Conservation (phyloP, 2,888 invertebrate genomes). For the Asteroscopus sphinx region DNA sequence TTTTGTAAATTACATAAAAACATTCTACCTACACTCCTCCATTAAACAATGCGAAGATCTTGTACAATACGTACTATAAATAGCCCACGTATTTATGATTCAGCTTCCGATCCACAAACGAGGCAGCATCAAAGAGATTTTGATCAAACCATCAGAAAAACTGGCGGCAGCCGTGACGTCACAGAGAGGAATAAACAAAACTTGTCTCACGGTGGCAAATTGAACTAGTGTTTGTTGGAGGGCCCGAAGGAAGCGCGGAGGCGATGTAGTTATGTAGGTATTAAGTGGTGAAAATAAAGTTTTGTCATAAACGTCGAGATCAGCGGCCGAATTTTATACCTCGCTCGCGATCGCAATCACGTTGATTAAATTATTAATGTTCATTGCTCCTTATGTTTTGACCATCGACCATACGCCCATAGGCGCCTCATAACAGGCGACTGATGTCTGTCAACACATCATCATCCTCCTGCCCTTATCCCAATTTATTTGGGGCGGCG, state of each 20-base stretch:
- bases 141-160: slow-evolving; percentile 50
- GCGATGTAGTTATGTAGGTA: slow-evolving; percentile 7
- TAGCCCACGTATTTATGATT: slow-evolving; percentile 19
- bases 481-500: no score
- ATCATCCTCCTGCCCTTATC: no score
- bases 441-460: no score
- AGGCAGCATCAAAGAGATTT: slow-evolving; percentile 51
- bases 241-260: slow-evolving; percentile 13
- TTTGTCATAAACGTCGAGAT: background rate
- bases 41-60: background rate
- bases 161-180: slow-evolving; percentile 39
- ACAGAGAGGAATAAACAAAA: slow-evolving; percentile 50
- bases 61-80: slow-evolving; percentile 8
- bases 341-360: no score
- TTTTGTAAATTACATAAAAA: background rate
- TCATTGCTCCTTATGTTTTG: no score
- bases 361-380: no score
- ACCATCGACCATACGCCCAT: no score
- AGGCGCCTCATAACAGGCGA: no score
- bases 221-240: slow-evolving; percentile 23
- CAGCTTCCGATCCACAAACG: slow-evolving; percentile 17
- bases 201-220: slow-evolving; percentile 41
- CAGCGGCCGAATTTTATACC: no score
- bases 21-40: background rate
- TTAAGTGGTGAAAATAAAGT: background rate